Conservation (phyloP, 2,113 vertebrate species). For the Panurus biarmicus region DNA sequence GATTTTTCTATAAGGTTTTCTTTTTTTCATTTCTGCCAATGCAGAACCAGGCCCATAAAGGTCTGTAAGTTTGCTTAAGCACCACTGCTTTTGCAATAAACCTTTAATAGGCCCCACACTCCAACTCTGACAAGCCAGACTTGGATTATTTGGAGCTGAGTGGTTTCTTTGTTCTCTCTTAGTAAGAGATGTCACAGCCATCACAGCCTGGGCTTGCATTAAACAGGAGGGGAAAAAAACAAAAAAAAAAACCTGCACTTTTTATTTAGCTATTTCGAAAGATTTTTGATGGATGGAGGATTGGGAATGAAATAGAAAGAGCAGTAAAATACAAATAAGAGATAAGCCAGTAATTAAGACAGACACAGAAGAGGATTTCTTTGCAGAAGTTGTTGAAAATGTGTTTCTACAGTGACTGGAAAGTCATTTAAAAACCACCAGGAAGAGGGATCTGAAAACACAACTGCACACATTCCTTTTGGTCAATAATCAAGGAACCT, state of each 20-base stretch:
- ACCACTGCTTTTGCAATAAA: conserved; percentile 14
- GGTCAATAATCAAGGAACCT: not conserved
- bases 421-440: not conserved
- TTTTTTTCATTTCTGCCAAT: not conserved
- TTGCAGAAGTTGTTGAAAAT: not conserved
- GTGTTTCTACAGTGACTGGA: not conserved
- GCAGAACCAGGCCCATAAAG: not conserved
- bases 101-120: conserved; percentile 24
- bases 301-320: not conserved
- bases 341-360: not conserved
- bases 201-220: not conserved
- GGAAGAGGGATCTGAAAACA: not conserved
- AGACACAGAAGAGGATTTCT: not conserved
- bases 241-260: not conserved
- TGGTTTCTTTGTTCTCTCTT: conserved; percentile 38
- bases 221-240: not conserved
- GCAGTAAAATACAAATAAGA: not conserved
- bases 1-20: not conserved
- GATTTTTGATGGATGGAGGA: not conserved
- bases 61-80: not conserved
- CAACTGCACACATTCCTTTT: not conserved
- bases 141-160: conserved; percentile 32
- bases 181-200: conserved; percentile 4
- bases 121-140: conserved; percentile 8
- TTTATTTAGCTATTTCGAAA: not conserved